Evolutionary conservation across 2,888 invertebrate genomes (phyloP).

Genomic region (Chorisops tibialis): DNA sequence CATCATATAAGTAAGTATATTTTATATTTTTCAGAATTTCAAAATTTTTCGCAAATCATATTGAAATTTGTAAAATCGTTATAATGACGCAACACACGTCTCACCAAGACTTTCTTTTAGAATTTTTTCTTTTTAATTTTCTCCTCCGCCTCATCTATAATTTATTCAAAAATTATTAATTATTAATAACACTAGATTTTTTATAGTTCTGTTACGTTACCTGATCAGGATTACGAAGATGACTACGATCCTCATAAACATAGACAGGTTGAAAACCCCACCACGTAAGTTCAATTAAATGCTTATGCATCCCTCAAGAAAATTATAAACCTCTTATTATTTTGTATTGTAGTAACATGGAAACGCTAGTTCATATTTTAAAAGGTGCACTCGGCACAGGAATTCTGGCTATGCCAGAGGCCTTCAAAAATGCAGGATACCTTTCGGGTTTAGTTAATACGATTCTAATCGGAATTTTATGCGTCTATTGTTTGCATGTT

Average conservation of each 20-base stretch:
- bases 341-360: constrained; percentile 42
- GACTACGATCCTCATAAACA: constrained; percentile 63
- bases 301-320: background rate
- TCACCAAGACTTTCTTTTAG: no score
- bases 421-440: constrained; percentile 82
- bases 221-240: constrained; percentile 36
- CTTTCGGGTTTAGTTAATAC: constrained; percentile 75
- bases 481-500: constrained; percentile 85
- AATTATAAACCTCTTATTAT: background rate
- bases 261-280: constrained; percentile 60
- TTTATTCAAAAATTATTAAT: background rate
- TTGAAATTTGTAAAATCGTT: no score
- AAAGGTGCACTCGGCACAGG: constrained; percentile 93
- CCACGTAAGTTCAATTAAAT: constrained; percentile 56
- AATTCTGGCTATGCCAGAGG: constrained; percentile 89
- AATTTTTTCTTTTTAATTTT: no score
- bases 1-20: constrained; percentile 9
- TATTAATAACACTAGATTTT: background rate
- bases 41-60: no score
- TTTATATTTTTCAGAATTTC: background rate
- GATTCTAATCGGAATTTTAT: constrained; percentile 70
- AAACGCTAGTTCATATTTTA: constrained; percentile 80
- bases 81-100: no score
- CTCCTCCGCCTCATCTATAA: background rate
- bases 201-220: constrained; percentile 3